phyloP scores from a whole-genome alignment of 2,888 invertebrate species.

The Acanthopleura granulata region DNA sequence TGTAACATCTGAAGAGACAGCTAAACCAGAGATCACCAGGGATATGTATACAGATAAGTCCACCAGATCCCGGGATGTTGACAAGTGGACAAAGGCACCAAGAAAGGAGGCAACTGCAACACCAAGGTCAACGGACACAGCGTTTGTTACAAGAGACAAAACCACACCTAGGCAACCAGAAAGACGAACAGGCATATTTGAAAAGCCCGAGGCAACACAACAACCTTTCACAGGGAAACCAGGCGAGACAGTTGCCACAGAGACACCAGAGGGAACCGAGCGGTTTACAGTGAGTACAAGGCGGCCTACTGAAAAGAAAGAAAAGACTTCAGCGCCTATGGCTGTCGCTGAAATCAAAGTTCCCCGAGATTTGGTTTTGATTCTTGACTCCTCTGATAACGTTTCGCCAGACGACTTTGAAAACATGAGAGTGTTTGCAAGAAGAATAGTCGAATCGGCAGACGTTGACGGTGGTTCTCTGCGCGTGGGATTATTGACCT shows the following conservation, averaged over 20 bases:
- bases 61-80: too few species aligned
- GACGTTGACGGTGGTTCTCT: background rate
- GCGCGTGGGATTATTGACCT: slow-evolving; percentile 25
- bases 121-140: too few species aligned
- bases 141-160: too few species aligned
- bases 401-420: background rate
- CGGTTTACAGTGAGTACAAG: background rate
- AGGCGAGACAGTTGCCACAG: background rate
- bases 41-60: too few species aligned
- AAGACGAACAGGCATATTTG: background rate
- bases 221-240: background rate
- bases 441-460: background rate
- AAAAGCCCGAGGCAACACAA: background rate
- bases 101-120: too few species aligned
- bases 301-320: background rate
- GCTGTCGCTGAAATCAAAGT: too few species aligned
- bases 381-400: background rate
- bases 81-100: too few species aligned
- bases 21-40: too few species aligned
- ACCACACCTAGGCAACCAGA: too few species aligned
- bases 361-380: slow-evolving; percentile 1
- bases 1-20: too few species aligned
- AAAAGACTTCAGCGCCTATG: too few species aligned
- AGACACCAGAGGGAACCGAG: background rate
- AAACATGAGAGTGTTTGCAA: background rate